Base-by-base conservation (phyloP, 2,797 vertebrate genomes). In the Acanthopagrus latus region DNA sequence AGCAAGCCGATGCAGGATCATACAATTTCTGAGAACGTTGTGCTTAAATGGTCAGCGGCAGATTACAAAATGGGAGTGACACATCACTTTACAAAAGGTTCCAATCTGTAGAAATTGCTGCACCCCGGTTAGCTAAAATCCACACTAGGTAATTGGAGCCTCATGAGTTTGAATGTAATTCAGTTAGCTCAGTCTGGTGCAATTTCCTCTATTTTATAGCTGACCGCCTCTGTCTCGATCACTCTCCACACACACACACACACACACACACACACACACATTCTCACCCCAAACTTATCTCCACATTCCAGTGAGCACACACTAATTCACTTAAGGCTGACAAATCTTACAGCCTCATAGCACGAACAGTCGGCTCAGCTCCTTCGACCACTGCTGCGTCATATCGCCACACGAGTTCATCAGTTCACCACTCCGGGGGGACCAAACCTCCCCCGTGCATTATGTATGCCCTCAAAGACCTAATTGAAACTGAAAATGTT, bases 401-500 rank as follows among this genome's bases (percentile, higher is more conserved):
- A 75, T 81, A 77, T 73, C 64, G 66, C 78, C 65, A 21, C 38
- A 62, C 2, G 14, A 81, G 88, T 87, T 87, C 88, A 93, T 84
- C 73, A 66, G 87, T 88, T 88, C 89, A 66, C 51, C 72, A 81
- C 83, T 91, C 88, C 17, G 50, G 85, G 68, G 86, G 81, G 87
- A 84, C 87, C 84, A 27, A 81, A 68, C 87, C 87, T 90, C 91
- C 90, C 89, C 84, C 54, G 90, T 92, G 92, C 88, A 93, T 94
- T 94, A 94, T 94, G 91, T 87, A 90, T 91, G 89, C 87, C 91
- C 91, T 94, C 89, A 60, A 85, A 92, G 91, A 90, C 85, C 92
- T 95, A 95, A 96, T 95, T 95, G 94, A 95, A 96, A 95, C 90
- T 94, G 94, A 95, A 95, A 95, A 94, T 95, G 95, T 94, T 95